Conservation (phyloP, 2,797 vertebrate genomes). For the Pangasius krempfi region DNA sequence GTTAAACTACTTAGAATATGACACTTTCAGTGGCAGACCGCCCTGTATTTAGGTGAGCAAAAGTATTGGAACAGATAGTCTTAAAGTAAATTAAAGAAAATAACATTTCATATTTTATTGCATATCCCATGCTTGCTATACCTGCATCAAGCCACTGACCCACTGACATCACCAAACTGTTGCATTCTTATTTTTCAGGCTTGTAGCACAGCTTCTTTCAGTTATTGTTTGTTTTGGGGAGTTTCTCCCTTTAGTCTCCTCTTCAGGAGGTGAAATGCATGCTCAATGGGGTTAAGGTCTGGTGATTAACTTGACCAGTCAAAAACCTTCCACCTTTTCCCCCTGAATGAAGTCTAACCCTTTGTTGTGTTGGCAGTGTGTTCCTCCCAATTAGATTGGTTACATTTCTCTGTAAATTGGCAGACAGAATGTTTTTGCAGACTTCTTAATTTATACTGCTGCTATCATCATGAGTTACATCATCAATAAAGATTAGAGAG, state of each 20-base stretch:
- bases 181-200: neutral
- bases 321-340: neutral
- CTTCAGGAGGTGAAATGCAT: neutral
- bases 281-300: neutral
- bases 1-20: neutral
- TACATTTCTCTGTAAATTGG: neutral
- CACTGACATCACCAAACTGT: neutral
- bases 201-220: neutral
- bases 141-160: neutral
- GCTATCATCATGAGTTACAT: neutral
- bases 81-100: neutral
- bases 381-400: neutral
- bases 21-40: neutral
- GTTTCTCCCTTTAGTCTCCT: neutral
- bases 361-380: neutral
- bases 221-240: neutral
- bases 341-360: neutral
- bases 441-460: neutral
- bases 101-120: neutral
- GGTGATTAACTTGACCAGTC: neutral
- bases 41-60: neutral
- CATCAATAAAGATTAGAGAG: neutral
- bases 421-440: neutral
- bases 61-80: neutral
- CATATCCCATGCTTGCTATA: neutral